Evolutionary conservation across 2,113 vertebrate species (phyloP).

Genomic region (Muntiacus muntjak): DNA sequence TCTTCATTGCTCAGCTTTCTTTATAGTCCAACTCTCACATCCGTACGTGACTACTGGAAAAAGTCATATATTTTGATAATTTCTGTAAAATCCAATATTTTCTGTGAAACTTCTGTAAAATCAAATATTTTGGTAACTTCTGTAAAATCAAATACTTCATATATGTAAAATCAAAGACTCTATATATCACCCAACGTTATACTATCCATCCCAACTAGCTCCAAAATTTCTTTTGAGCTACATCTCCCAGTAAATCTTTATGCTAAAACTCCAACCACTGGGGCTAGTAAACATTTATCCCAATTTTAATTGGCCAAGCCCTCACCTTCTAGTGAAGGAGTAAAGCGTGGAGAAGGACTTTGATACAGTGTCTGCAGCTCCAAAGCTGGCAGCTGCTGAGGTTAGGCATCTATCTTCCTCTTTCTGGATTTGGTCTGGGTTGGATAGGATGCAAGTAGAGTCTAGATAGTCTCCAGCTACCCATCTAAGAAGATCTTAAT

Average conservation of each 20-base stretch:
- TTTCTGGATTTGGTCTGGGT: neutral
- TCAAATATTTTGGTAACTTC: neutral
- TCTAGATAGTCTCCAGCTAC: neutral
- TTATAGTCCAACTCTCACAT: neutral
- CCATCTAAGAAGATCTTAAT: neutral
- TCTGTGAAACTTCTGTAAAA: neutral
- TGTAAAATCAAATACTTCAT: neutral
- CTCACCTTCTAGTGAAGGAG: neutral
- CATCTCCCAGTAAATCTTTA: neutral
- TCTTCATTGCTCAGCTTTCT: neutral
- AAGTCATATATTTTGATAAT: neutral
- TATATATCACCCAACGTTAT: neutral
- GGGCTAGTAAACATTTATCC: neutral
- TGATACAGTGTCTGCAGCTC: neutral
- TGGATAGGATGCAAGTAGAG: neutral
- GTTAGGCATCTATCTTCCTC: neutral
- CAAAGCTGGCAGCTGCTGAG: neutral
- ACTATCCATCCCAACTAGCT: neutral
- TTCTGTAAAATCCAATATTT: neutral
- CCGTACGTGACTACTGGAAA: neutral
- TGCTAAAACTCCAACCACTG: neutral
- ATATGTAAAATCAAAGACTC: conserved; percentile 6
- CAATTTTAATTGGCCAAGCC: neutral
- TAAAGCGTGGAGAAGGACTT: neutral
- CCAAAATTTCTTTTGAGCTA: neutral